Evolutionary conservation across 2,797 vertebrate species (phyloP).

Genomic region (Paratrypauchen microcephalus): DNA sequence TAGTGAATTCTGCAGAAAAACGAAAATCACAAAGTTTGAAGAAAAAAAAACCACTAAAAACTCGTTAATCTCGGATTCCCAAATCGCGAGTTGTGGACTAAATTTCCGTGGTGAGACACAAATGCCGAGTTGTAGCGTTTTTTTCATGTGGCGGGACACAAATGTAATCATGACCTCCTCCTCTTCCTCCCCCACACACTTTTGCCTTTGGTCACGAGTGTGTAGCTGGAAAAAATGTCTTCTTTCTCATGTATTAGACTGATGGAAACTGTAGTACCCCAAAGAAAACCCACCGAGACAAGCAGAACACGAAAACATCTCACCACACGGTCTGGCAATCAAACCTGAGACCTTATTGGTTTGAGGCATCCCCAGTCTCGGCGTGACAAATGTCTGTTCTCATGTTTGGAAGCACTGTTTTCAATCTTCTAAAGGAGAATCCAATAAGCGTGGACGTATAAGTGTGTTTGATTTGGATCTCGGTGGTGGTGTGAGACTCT

Average conservation of each 20-base stretch:
- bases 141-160: too few relatives aligned
- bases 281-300: not conserved
- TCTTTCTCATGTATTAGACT: not conserved
- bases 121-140: too few relatives aligned
- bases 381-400: not conserved
- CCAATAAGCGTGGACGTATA: not conserved
- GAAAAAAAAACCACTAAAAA: too few relatives aligned
- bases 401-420: not conserved
- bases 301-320: not conserved
- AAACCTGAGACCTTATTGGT: not conserved
- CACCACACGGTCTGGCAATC: not conserved
- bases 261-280: not conserved
- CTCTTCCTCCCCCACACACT: too few relatives aligned
- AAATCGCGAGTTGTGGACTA: too few relatives aligned
- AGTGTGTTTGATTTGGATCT: conserved; percentile 3
- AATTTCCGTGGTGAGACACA: too few relatives aligned
- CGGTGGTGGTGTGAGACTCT: not conserved
- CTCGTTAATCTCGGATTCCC: too few relatives aligned
- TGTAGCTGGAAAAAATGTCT: too few relatives aligned
- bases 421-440: not conserved
- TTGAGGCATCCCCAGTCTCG: not conserved
- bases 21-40: too few relatives aligned
- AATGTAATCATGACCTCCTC: too few relatives aligned
- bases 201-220: too few relatives aligned
- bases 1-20: too few relatives aligned